A percentile compares a stretch with the other conserved stretches of the same genome.
These are phyloP conservation scores for Malurus cyaneus DNA, from an alignment of 2,113 vertebrate species.

Conservation along the genomic window DNA sequence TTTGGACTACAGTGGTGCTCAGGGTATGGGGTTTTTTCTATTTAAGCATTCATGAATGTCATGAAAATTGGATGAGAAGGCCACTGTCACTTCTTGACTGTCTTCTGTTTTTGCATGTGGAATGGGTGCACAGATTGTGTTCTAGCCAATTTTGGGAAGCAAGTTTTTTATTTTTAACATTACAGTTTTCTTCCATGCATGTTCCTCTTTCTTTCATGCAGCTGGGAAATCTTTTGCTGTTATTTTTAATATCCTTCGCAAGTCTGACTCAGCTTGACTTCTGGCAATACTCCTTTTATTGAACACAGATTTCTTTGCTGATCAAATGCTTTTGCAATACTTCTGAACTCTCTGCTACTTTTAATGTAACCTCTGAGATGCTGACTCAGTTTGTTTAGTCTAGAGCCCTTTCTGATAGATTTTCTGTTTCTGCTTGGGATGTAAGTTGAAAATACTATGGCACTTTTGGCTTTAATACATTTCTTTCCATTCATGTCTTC, in stretches of 20 bases:
- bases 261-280: constrained; percentile 35
- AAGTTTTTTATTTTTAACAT: not conserved
- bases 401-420: constrained; percentile 7
- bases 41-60: not conserved
- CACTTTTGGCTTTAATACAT: not conserved
- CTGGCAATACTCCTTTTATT: not conserved
- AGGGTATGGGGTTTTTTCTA: accelerated
- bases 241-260: not conserved
- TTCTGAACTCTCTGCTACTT: constrained; percentile 1
- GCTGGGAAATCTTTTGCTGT: not conserved
- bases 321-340: constrained; percentile 20
- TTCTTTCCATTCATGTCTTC: not conserved
- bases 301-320: constrained; percentile 28
- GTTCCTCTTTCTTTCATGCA: not conserved
- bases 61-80: not conserved
- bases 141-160: not conserved
- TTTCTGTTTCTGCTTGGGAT: not conserved
- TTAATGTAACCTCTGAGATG: constrained; percentile 2
- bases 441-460: not conserved
- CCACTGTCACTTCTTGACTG: accelerated
- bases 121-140: not conserved
- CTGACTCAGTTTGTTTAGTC: constrained; percentile 29
- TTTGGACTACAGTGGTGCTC: not conserved
- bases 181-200: not conserved
- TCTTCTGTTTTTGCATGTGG: not conserved